A percentile compares a stretch with the other conserved stretches of the same genome.
Conservation (phyloP, 1,140 invertebrate species). For the Temnothorax curvispinosus region DNA sequence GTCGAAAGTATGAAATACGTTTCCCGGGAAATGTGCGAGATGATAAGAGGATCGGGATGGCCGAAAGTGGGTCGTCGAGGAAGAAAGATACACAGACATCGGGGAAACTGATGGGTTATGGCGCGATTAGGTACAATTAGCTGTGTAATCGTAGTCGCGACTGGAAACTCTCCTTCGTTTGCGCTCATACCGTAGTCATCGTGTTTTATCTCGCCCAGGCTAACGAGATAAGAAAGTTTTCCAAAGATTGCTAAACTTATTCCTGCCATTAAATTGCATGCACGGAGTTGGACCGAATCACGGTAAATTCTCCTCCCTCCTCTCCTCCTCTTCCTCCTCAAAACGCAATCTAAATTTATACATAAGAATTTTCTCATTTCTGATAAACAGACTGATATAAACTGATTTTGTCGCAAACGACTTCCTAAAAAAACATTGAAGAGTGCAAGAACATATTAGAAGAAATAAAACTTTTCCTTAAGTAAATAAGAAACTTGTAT, state of each 20-base stretch:
- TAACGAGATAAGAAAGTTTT: slow-evolving; percentile 56
- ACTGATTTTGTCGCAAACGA: neutral
- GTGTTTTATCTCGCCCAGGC: slow-evolving; percentile 34
- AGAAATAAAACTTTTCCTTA: neutral
- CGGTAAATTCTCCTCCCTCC: neutral
- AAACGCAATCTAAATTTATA: slow-evolving; percentile 8
- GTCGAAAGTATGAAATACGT: slow-evolving; percentile 54
- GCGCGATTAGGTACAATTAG: slow-evolving; percentile 52
- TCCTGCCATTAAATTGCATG: slow-evolving; percentile 28
- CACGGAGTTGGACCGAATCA: slow-evolving; percentile 9
- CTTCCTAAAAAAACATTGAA: neutral
- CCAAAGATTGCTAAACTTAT: slow-evolving; percentile 48
- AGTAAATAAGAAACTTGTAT: neutral
- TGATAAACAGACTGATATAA: neutral
- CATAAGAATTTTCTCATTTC: neutral
- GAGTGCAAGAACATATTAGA: neutral
- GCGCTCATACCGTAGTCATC: slow-evolving; percentile 12
- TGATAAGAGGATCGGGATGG: slow-evolving; percentile 22
- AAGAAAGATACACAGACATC: slow-evolving; percentile 35
- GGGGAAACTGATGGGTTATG: slow-evolving; percentile 25
- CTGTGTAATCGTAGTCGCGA: slow-evolving; percentile 32
- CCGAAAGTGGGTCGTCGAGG: slow-evolving; percentile 36
- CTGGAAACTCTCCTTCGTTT: slow-evolving; percentile 33
- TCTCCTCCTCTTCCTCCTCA: neutral
- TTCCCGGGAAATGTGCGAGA: slow-evolving; percentile 10